Evolutionary conservation across 92 coral and sea anemone genomes (phyloP).

Genomic region (Phenganax subtilis): DNA sequence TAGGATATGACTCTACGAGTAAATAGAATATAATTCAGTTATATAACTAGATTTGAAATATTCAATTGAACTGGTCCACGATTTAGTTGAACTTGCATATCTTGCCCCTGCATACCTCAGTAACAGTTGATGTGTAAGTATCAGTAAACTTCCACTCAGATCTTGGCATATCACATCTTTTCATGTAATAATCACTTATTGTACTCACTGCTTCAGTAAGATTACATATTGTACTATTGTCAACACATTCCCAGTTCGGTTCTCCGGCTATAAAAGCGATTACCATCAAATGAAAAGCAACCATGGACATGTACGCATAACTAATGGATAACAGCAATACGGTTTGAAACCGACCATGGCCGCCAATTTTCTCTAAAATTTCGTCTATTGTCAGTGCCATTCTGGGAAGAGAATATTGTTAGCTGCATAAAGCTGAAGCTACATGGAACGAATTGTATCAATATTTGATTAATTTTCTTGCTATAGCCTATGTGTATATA

Average conservation of each 20-base stretch:
- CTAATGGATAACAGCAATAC: slow-evolving; percentile 60
- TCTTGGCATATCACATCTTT: slow-evolving; percentile 67
- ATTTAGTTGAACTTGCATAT: no score
- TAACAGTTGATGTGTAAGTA: slow-evolving; percentile 84
- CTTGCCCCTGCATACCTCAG: slow-evolving; percentile 61
- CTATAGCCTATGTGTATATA: no score
- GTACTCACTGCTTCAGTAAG: slow-evolving; percentile 59
- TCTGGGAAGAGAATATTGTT: slow-evolving; percentile 13
- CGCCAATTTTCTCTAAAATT: slow-evolving; percentile 67
- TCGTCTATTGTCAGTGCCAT: slow-evolving; percentile 81
- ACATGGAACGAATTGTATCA: no score
- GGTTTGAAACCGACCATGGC: slow-evolving; percentile 91
- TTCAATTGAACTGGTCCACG: not conserved
- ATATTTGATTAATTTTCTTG: no score
- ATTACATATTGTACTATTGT: slow-evolving; percentile 75
- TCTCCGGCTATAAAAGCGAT: slow-evolving; percentile 95
- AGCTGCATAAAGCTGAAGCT: not conserved
- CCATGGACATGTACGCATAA: slow-evolving; percentile 66
- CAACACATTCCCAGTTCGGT: slow-evolving; percentile 85
- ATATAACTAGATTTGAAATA: not conserved
- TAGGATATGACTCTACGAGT: not conserved
- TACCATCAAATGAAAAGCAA: slow-evolving; percentile 82
- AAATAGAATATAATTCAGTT: not conserved
- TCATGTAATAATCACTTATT: slow-evolving; percentile 60
- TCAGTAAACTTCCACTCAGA: slow-evolving; percentile 89